Percentiles rank a stretch among this genome's conserved stretches.
These are phyloP conservation scores for Xenotilapia caudafasciata DNA, from an alignment of 2,113 vertebrate genomes.

Conservation along the genomic window DNA sequence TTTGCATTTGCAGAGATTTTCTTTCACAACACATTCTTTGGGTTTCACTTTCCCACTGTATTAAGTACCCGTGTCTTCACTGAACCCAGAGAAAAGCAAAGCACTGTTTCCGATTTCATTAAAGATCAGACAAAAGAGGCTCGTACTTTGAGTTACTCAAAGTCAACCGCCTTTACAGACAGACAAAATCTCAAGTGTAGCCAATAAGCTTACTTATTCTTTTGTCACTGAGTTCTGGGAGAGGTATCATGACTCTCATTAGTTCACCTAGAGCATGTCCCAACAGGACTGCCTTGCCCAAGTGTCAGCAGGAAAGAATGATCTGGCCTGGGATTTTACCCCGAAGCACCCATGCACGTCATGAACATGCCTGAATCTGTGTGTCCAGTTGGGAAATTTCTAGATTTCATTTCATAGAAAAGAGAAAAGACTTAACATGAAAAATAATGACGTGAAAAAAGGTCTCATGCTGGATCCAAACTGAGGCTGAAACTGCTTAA, in stretches of 20 bases:
- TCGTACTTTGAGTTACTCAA: constrained; percentile 11
- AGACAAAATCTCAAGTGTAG: neutral
- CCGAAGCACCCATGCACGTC: neutral
- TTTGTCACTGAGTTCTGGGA: constrained; percentile 34
- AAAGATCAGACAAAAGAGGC: neutral
- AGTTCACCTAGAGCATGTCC: constrained; percentile 53
- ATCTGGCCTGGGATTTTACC: constrained; percentile 53
- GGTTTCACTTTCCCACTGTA: constrained; percentile 25
- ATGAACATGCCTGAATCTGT: neutral
- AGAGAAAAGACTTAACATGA: neutral
- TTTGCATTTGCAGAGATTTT: constrained; percentile 22
- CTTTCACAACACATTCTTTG: constrained; percentile 52
- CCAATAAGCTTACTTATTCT: constrained; percentile 14
- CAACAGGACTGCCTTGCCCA: constrained; percentile 55
- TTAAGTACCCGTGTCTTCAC: neutral
- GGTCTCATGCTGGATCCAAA: neutral
- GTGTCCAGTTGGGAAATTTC: constrained; percentile 1
- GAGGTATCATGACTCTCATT: constrained; percentile 24
- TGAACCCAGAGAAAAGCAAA: neutral
- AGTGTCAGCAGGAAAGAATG: constrained; percentile 44
- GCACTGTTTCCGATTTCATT: neutral
- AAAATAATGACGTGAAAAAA: neutral
- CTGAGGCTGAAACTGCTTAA: neutral
- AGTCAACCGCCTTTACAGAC: neutral
- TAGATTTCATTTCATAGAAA: neutral